phyloP scores from a whole-genome alignment of 2,888 invertebrate genomes.

The Volucella inanis region DNA sequence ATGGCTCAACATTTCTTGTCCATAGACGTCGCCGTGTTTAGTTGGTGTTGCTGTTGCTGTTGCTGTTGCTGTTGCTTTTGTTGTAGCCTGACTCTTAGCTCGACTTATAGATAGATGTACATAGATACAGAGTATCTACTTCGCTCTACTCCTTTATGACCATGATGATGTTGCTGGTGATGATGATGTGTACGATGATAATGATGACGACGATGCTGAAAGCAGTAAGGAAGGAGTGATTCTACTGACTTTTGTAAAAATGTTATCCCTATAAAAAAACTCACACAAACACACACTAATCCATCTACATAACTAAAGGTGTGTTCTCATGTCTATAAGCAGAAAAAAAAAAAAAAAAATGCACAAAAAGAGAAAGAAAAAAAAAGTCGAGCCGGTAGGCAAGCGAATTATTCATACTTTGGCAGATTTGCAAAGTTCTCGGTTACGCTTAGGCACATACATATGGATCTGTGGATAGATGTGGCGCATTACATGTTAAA shows the following conservation, averaged over 20 bases:
- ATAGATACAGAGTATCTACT: conserved; percentile 43
- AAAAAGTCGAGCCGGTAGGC: conserved; percentile 25
- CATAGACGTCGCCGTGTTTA: conserved; percentile 29
- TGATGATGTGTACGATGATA: conserved; percentile 24
- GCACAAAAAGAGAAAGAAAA: conserved; percentile 2
- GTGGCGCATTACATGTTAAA: neutral
- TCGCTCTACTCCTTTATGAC: conserved; percentile 56
- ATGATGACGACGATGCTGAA: conserved; percentile 43
- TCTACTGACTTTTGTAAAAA: conserved; percentile 64
- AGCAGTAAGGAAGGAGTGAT: conserved; percentile 46
- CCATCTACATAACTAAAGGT: conserved; percentile 7
- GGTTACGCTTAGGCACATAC: conserved; percentile 13
- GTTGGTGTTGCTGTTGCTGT: conserved; percentile 18
- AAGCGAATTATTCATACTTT: conserved; percentile 69
- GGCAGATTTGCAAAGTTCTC: conserved; percentile 69
- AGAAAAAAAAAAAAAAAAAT: neutral
- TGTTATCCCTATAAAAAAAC: conserved; percentile 1
- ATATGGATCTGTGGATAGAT: conserved; percentile 4
- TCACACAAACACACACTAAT: conserved; percentile 19
- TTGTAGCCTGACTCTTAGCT: neutral
- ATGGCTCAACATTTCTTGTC: conserved; percentile 71
- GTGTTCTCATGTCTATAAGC: conserved; percentile 33
- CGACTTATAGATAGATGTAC: conserved; percentile 34
- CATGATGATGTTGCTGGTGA: conserved; percentile 46
- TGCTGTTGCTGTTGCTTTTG: neutral